Evolutionary conservation across 1,140 invertebrate species (phyloP).

Genomic region (Drosophila micromelanica): DNA sequence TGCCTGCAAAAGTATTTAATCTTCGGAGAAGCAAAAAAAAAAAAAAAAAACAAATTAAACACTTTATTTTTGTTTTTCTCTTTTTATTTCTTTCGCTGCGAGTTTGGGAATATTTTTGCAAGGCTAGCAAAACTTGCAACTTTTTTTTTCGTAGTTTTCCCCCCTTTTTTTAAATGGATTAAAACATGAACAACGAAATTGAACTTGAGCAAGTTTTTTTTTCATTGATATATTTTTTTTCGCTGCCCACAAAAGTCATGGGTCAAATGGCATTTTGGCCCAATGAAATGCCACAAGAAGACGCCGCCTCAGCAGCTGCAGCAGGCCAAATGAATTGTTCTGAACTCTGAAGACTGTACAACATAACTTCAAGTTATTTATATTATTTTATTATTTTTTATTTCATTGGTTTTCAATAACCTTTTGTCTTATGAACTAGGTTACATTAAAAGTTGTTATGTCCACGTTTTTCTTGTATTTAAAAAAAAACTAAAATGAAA

Average conservation of each 20-base stretch:
- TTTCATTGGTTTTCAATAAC: background rate
- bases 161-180: slow-evolving; percentile 38
- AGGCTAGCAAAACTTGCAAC: slow-evolving; percentile 61
- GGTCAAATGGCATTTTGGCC: slow-evolving; percentile 24
- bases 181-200: slow-evolving; percentile 60
- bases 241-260: slow-evolving; percentile 23
- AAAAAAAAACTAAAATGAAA: too few species aligned
- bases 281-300: slow-evolving; percentile 4
- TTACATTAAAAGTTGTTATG: too few species aligned
- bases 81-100: slow-evolving; percentile 14
- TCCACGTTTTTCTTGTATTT: too few species aligned
- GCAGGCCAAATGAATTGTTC: background rate
- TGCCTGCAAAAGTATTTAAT: slow-evolving; percentile 5
- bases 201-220: slow-evolving; percentile 59
- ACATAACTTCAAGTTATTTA: background rate
- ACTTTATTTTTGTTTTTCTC: background rate
- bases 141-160: slow-evolving; percentile 51
- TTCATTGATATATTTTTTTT: slow-evolving; percentile 8
- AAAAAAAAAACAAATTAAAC: background rate
- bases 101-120: slow-evolving; percentile 45
- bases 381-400: background rate
- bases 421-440: too few species aligned
- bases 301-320: background rate
- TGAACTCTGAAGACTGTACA: slow-evolving; percentile 1
- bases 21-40: background rate